Percentiles rank a stretch among this genome's conserved stretches.
Conservation (phyloP, 2,888 invertebrate genomes). For the Onthophagus sagittarius region DNA sequence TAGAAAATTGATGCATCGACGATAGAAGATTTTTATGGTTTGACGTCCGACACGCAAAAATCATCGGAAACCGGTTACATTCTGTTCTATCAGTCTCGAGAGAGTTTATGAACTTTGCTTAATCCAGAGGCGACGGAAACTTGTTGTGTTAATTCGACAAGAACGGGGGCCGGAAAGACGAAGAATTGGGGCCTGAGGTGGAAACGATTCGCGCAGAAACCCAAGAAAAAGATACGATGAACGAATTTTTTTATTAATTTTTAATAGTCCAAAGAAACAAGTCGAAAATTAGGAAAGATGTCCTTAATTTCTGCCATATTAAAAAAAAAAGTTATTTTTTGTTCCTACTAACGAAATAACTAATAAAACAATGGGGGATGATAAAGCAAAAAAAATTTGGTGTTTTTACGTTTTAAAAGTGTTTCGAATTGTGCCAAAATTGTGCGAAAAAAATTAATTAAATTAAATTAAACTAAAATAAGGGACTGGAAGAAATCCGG, state of each 20-base stretch:
- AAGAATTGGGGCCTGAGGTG: conserved; percentile 17
- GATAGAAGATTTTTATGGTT: conserved; percentile 99
- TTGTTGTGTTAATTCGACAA: not conserved
- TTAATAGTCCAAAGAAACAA: too few relatives aligned
- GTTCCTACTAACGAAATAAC: too few relatives aligned
- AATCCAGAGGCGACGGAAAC: conserved; percentile 9
- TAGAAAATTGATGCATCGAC: conserved; percentile 99
- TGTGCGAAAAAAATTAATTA: not conserved
- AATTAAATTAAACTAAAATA: too few relatives aligned
- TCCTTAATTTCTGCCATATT: too few relatives aligned
- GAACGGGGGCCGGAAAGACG: not conserved
- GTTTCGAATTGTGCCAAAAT: not conserved
- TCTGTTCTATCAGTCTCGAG: conserved; percentile 91
- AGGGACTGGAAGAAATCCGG: not conserved
- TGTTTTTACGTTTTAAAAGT: not conserved
- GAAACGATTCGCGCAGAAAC: conserved; percentile 16
- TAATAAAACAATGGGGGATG: too few relatives aligned
- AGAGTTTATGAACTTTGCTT: conserved; percentile 39
- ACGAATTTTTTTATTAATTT: not conserved
- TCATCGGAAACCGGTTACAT: conserved; percentile 99
- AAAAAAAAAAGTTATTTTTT: too few relatives aligned
- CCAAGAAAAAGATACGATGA: not conserved
- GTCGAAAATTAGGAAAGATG: too few relatives aligned
- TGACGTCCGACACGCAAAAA: conserved; percentile 97
- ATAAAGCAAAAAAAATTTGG: too few relatives aligned